These are phyloP conservation scores for Neosilurus hyrtlii DNA, from an alignment of 2,797 vertebrate species.

Conservation along the genomic window DNA sequence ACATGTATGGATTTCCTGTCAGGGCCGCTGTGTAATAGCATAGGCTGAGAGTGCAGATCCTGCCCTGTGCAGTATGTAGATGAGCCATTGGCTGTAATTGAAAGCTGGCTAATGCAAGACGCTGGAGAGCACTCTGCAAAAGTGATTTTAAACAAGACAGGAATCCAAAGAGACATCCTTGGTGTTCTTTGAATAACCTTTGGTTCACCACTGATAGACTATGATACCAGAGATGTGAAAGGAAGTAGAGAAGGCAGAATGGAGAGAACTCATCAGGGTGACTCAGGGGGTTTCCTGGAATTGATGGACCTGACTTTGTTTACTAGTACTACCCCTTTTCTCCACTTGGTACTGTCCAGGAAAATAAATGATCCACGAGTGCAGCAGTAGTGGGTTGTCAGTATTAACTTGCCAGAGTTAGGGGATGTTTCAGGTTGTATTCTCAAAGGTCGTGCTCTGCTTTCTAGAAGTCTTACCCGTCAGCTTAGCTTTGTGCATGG, in stretches of 20 bases:
- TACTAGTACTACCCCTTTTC: slow-evolving; percentile 55
- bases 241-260: slow-evolving; percentile 45
- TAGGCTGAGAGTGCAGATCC: slow-evolving; percentile 60
- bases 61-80: slow-evolving; percentile 69
- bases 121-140: slow-evolving; percentile 49
- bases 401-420: slow-evolving; percentile 70
- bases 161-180: slow-evolving; percentile 42
- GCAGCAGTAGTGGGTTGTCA: slow-evolving; percentile 67
- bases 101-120: slow-evolving; percentile 57
- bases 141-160: slow-evolving; percentile 46
- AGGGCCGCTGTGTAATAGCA: slow-evolving; percentile 68
- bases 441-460: slow-evolving; percentile 77
- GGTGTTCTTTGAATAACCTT: slow-evolving; percentile 52
- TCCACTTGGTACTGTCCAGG: slow-evolving; percentile 73
- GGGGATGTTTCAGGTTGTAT: slow-evolving; percentile 73
- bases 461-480: slow-evolving; percentile 70
- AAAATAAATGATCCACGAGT: slow-evolving; percentile 75
- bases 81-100: slow-evolving; percentile 63
- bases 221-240: slow-evolving; percentile 46
- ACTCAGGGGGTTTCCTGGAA: slow-evolving; percentile 55
- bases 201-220: slow-evolving; percentile 52
- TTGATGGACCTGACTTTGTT: slow-evolving; percentile 63
- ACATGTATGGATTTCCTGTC: slow-evolving; percentile 77
- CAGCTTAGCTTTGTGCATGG: slow-evolving; percentile 72
- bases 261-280: slow-evolving; percentile 57